Evolutionary conservation across 2,888 invertebrate genomes (phyloP), one percentile per base, ranked within the genome.

Genomic region (Drosophila putrida): DNA sequence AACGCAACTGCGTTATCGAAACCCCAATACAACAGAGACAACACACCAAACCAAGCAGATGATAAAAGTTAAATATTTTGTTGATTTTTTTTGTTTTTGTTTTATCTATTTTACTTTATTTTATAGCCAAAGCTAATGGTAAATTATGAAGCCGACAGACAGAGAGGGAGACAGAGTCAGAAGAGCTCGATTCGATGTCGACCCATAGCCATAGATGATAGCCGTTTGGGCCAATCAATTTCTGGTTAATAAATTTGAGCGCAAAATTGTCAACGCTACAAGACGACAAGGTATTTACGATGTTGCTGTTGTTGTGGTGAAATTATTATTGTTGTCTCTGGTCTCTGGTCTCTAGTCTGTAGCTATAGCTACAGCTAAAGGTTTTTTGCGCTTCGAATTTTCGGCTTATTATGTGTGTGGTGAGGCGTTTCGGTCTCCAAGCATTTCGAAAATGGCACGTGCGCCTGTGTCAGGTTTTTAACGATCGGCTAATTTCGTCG

Each of bases 401-500:
- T 75, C 43, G 72, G 61, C 62, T 68, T 49, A 67, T 78, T 68
- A 71, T 78, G 72, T 72, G 68, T 63, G 69, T 74, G 46, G 68
- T 85, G 71, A 82, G 83, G 82, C 83, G 78, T 74, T 70, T 71
- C 81, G 60, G 63, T 70, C 72, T 74, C 57, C 61, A 64, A 79
- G 75, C 85, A 84, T 88, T 83, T 83, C 71, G 59, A 86, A 88
- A 88, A 85, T 82, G 86, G 86, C 86, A 86, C 86, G 86, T 86
- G 86, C 88, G 89, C 70, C 75, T 88, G 87, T 89, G 85, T 84
- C 85, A 75, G 81, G 87, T 86, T 87, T 86, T 86, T 88, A 84
- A 84, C 89, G 89, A 86, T 81, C 79, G 77, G 74, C 78, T 88
- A 85, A 86, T 80, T 88, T 85, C 66, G 69, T 67, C 64, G 68